Base-by-base conservation (phyloP, 1,140 invertebrate species). In the Meloidogyne chitwoodi region DNA sequence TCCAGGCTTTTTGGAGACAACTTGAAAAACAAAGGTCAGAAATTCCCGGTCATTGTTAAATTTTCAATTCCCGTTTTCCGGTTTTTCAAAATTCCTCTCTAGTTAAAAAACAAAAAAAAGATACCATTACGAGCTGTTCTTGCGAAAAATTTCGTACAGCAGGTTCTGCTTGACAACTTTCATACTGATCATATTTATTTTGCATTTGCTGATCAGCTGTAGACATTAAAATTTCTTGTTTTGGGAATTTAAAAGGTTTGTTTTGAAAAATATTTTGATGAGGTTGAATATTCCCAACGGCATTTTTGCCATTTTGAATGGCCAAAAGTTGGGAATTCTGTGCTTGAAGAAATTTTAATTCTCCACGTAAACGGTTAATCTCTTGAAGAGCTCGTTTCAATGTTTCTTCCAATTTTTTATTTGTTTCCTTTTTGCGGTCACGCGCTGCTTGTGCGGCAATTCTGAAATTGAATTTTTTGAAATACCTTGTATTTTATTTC, bases 361-460 rank as follows among this genome's bases (percentile, higher is more conserved):
- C 83, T 41, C 27, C 77, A 22, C 84, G 80, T 19, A 86, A 76
- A 2, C 63, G 77, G 11, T 44, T 29, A 70, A 78, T 86, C 67
- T 86, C 81, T 24, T 68, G 82, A 77, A 88, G 76, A 1, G 89
- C 74, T 38, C 84, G 38, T 24, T 82, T 80, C 0, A 90, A 77
- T 65, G 83, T 81, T 69, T 84, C 77, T 61, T 84, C 84, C 38
- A 85, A 48, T 27, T 69, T 65, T 24, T 77, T 48, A 8, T 77
- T 74, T 69, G 75, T 71, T 66, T 79, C 75, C 88, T 97, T 97
- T 86, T 98, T 98, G n/a, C 94, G 91, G 88, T 98, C 96, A 69
- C 96, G 90, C 0, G 95, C 96, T 61, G 93, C 95, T 88, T 98
- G 95, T n/a, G 96, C 96, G 48, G 96, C 95, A 19, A 97, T 93